Conservation (phyloP, 2,113 vertebrate species). For the Phalacrocorax aristotelis region DNA sequence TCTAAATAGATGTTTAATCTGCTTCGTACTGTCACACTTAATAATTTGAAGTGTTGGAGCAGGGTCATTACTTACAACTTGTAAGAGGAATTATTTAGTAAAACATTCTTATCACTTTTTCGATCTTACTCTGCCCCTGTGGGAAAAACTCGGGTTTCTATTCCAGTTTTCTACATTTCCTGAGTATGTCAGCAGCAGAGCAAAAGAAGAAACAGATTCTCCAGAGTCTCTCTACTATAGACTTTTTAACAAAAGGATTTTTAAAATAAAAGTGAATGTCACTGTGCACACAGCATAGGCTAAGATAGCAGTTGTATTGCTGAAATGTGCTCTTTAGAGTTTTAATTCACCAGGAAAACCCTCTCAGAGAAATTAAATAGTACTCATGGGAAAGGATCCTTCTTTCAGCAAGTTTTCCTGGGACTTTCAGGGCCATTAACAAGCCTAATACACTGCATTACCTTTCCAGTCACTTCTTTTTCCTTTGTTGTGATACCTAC, state of each 20-base stretch:
- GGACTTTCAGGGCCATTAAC: conserved; percentile 75
- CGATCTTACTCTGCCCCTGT: not conserved
- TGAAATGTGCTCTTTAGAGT: conserved; percentile 46
- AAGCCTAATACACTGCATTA: conserved; percentile 74
- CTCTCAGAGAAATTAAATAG: conserved; percentile 82
- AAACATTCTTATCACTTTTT: not conserved
- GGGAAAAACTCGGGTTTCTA: not conserved
- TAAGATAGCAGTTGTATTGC: not conserved
- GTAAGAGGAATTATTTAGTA: not conserved
- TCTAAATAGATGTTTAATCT: not conserved
- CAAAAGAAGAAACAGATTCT: not conserved
- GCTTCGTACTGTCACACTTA: not conserved
- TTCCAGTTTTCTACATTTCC: not conserved
- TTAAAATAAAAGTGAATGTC: not conserved
- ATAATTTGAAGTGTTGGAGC: not conserved
- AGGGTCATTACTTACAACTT: not conserved
- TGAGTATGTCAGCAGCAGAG: not conserved
- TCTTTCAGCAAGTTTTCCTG: conserved; percentile 74
- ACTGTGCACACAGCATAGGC: not conserved
- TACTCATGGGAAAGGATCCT: conserved; percentile 79
- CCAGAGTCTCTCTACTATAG: not conserved
- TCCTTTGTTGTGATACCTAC: conserved; percentile 88
- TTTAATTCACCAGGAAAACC: conserved; percentile 71
- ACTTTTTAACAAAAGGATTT: not conserved
- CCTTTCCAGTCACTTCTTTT: conserved; percentile 77